Evolutionary conservation across 2,113 vertebrate genomes (phyloP).

Genomic region (Eurystomus gularis): DNA sequence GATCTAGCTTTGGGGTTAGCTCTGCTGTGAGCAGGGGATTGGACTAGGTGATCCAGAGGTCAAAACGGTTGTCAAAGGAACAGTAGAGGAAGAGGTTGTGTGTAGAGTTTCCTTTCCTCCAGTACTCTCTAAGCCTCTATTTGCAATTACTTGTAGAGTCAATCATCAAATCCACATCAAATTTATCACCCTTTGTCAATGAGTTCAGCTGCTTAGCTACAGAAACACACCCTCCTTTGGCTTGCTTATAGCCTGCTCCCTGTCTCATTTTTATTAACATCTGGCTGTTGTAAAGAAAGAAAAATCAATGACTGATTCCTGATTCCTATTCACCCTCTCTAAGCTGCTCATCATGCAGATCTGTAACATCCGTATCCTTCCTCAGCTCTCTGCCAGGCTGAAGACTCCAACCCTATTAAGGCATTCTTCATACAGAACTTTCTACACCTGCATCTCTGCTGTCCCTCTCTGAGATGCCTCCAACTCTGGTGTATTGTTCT

Average conservation of each 20-base stretch:
- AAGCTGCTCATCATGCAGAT: neutral
- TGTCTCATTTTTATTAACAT: neutral
- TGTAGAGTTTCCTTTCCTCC: neutral
- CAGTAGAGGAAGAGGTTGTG: neutral
- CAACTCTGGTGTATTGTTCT: neutral
- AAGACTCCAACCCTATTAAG: neutral
- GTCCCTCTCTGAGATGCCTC: neutral
- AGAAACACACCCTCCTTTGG: neutral
- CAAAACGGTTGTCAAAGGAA: neutral
- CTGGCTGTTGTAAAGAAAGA: neutral
- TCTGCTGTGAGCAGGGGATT: neutral
- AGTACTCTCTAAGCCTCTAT: neutral
- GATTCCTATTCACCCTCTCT: neutral
- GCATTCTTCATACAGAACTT: neutral
- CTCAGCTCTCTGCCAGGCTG: neutral
- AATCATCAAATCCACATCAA: neutral
- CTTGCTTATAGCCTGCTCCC: neutral
- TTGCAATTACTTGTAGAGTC: neutral
- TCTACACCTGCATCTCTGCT: neutral
- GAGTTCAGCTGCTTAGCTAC: neutral
- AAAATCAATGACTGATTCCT: neutral
- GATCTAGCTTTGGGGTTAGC: neutral
- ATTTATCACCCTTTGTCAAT: neutral
- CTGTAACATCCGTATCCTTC: accelerated
- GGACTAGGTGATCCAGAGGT: neutral